Base-by-base conservation (phyloP, 2,113 vertebrate species). In the Symphodus melops region DNA sequence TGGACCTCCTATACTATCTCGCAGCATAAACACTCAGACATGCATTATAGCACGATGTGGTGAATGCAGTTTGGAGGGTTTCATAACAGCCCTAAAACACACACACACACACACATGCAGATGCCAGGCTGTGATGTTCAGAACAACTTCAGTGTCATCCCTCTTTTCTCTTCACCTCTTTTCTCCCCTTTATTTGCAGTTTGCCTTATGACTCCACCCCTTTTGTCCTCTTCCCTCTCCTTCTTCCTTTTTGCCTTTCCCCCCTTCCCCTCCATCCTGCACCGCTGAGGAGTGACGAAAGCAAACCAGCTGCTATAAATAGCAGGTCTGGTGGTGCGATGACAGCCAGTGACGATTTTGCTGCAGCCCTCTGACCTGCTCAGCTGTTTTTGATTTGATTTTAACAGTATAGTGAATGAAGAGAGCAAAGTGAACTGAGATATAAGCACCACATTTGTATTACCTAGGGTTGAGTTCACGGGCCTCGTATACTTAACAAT, bases 291-390 rank as follows among this genome's bases (percentile, higher is more conserved):
- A 87, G 72, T 89, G 88, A 91, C 86, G 88, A 88, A 86, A 85
- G 90, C 86, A 90, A 82, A 85, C 85, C 75, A 74, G 86, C 71
- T 85, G 85, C 91, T 93, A 92, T 93, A 87, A 86, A 90, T 91
- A 91, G 90, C 85, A 2, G 56, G 75, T 83, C 68, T 65, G 85
- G 81, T 73, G 72, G 57, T 91, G 86, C 87, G 68, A 88, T 84
- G 80, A 86, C 75, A 81, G 75, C 79, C 56, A 33, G 75, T 85
- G 83, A 85, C 69, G 79, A 77, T 72, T 79, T 65, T 61, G 81
- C 74, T 25, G 14, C 79, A 74, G 37, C 67, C 12, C 62, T 65
- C 33, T 68, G 75, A 79, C 71, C 80, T 77, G 62, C 42, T 68
- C 80, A 68, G 39, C 75, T 64, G 53, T 28, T 21, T 69, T 2